These are phyloP conservation scores for Danio kyathit DNA, from an alignment of 2,797 vertebrate genomes.

Conservation along the genomic window DNA sequence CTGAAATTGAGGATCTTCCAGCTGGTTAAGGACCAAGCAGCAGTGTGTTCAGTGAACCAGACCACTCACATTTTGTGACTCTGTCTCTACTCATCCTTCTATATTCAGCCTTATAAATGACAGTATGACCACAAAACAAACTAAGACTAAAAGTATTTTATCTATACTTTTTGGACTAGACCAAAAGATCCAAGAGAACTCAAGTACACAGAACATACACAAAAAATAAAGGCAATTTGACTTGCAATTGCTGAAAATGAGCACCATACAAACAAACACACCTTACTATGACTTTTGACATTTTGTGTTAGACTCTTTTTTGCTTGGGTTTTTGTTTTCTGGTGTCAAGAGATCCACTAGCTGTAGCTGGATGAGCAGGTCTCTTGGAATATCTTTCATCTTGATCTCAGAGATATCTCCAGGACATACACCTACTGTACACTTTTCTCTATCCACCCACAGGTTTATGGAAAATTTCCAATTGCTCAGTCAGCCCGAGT, in stretches of 20 bases:
- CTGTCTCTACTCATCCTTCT: no score
- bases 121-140: no score
- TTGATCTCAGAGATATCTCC: conserved; percentile 10
- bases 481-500: conserved; percentile 28
- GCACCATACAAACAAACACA: not conserved
- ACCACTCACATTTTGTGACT: no score
- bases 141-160: no score
- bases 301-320: not conserved
- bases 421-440: not conserved
- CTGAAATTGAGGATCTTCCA: no score
- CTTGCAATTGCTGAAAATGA: not conserved
- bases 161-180: no score
- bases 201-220: no score
- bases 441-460: conserved; percentile 24
- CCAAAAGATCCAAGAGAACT: no score
- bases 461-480: conserved; percentile 18
- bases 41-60: no score
- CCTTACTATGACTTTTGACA: not conserved
- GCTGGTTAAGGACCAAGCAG: no score
- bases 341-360: not conserved
- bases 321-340: not conserved
- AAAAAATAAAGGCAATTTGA: no score
- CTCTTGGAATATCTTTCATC: conserved; percentile 6
- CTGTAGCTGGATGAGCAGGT: not conserved
- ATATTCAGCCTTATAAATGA: no score